Percentiles rank a stretch among this genome's conserved stretches.
Evolutionary conservation across 2,113 vertebrate genomes (phyloP).

Genomic region (Bothrops jararaca): DNA sequence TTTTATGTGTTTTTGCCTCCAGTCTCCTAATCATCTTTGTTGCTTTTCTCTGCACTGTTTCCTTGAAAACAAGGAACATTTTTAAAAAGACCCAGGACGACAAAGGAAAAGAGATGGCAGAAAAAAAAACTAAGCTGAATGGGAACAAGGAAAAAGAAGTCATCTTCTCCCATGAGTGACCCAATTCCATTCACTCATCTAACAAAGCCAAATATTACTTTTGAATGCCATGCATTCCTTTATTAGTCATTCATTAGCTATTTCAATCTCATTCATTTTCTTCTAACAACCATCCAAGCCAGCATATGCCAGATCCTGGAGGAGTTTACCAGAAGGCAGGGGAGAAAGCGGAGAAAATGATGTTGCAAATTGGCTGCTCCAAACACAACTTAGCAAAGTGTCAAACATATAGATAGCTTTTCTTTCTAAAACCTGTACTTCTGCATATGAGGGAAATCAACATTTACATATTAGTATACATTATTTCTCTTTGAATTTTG

Average conservation of each 20-base stretch:
- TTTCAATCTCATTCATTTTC: neutral
- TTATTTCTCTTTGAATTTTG: neutral
- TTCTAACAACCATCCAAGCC: neutral
- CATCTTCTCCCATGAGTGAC: neutral
- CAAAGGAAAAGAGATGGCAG: neutral
- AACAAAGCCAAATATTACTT: neutral
- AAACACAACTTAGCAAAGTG: neutral
- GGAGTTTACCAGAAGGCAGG: neutral
- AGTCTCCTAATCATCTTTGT: too few relatives aligned
- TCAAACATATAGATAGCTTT: neutral
- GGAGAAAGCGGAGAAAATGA: neutral
- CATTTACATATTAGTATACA: neutral
- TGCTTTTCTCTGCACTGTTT: too few relatives aligned
- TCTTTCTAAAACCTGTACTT: neutral
- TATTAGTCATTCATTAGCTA: neutral
- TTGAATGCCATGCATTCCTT: neutral
- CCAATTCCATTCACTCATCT: neutral
- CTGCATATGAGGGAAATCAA: neutral
- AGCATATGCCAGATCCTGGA: neutral
- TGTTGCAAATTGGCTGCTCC: neutral
- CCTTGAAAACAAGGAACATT: neutral
- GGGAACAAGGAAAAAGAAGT: neutral
- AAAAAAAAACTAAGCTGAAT: neutral
- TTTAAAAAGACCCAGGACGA: neutral
- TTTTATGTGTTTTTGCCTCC: too few relatives aligned